Percentiles rank a stretch among this genome's conserved stretches.
Conservation (phyloP, 1,140 invertebrate species). For the Planococcus citri region DNA sequence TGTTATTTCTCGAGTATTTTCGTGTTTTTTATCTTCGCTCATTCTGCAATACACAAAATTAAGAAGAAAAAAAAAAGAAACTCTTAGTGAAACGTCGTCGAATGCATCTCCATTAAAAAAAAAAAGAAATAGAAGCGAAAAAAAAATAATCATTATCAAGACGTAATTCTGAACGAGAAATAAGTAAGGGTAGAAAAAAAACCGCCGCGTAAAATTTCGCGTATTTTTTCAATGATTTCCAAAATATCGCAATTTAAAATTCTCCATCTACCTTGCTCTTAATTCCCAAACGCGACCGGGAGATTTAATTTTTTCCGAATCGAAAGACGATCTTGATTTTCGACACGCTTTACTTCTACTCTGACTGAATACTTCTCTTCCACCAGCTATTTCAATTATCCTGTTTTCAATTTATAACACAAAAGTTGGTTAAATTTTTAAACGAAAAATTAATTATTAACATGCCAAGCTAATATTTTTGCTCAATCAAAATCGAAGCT, state of each 20-base stretch:
- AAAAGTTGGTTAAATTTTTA: not conserved
- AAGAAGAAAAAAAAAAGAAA: conserved; percentile 9
- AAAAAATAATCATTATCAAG: conserved; percentile 7
- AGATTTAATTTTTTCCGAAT: conserved; percentile 42
- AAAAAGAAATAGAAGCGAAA: conserved; percentile 11
- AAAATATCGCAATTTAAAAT: not conserved
- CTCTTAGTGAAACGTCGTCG: conserved; percentile 4
- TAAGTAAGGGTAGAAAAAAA: too few species aligned
- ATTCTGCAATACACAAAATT: conserved; percentile 37
- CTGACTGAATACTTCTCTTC: conserved; percentile 70
- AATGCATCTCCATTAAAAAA: not conserved
- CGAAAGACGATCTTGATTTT: conserved; percentile 39
- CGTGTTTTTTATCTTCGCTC: conserved; percentile 35
- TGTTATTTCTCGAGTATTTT: conserved; percentile 39
- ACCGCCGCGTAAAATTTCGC: too few species aligned
- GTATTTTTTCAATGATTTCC: too few species aligned
- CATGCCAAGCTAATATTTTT: not conserved
- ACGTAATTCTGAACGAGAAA: too few species aligned
- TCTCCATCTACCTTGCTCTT: conserved; percentile 36
- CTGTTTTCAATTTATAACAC: conserved; percentile 37
- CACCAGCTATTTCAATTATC: conserved; percentile 78
- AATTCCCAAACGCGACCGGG: conserved; percentile 47
- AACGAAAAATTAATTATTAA: not conserved
- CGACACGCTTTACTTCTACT: conserved; percentile 63
- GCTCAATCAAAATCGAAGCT: not conserved